Percentiles rank a stretch among this genome's conserved stretches.
Evolutionary conservation across 2,797 vertebrate species (phyloP).

Genomic region (Monodelphis domestica): DNA sequence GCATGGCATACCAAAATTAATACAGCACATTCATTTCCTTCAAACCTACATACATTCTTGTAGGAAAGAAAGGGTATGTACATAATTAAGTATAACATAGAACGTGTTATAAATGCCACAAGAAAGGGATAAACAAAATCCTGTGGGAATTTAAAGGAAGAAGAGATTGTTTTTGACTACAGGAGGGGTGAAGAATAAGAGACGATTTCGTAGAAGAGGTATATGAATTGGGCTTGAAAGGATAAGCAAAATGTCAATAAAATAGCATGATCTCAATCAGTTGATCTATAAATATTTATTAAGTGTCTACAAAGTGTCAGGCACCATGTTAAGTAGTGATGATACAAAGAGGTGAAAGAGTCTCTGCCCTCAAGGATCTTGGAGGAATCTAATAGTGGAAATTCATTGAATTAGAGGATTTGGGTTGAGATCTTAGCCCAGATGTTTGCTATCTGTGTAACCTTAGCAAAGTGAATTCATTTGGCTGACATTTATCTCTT

Average conservation of each 20-base stretch:
- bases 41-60: not conserved
- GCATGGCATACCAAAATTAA: not conserved
- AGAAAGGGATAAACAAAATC: not conserved
- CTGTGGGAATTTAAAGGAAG: not conserved
- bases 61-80: not conserved
- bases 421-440: not conserved
- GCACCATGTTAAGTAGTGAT: not conserved
- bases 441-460: not conserved
- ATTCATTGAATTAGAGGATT: not conserved
- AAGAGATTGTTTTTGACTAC: not conserved
- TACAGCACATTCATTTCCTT: not conserved
- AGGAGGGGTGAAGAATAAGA: not conserved
- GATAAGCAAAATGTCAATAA: not conserved
- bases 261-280: not conserved
- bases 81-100: not conserved
- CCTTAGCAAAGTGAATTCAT: not conserved
- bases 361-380: not conserved
- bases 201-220: not conserved
- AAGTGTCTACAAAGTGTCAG: not conserved
- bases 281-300: not conserved
- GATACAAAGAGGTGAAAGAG: not conserved
- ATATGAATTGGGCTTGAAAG: not conserved
- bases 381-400: not conserved
- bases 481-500: not conserved
- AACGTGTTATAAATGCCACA: not conserved